Evolutionary conservation across 2,797 vertebrate genomes (phyloP).

Genomic region (Microctenopoma stevenorrisi): DNA sequence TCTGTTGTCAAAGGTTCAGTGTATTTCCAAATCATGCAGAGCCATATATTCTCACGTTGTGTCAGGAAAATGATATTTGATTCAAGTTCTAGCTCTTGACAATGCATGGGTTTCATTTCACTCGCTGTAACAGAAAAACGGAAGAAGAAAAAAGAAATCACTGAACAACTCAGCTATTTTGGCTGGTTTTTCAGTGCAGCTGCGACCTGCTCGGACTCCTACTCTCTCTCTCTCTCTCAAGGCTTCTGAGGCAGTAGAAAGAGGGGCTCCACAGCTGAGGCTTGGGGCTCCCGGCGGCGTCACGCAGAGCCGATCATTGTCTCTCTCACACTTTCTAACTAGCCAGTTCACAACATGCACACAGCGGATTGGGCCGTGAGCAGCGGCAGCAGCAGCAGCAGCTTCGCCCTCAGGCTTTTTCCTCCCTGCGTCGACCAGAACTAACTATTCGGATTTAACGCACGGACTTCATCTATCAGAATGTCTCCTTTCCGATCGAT

Average conservation of each 20-base stretch:
- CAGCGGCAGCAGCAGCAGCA: constrained; percentile 57
- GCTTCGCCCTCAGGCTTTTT: constrained; percentile 56
- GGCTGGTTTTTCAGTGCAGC: constrained; percentile 30
- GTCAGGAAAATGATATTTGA: not conserved
- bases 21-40: not conserved
- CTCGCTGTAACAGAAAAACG: not conserved
- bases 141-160: not conserved
- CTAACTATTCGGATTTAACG: constrained; percentile 60
- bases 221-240: constrained; percentile 1
- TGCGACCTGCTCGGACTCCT: constrained; percentile 10
- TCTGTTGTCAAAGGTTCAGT: not conserved
- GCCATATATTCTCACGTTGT: too few relatives aligned
- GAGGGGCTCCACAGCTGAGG: constrained; percentile 45
- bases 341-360: constrained; percentile 79
- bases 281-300: constrained; percentile 73
- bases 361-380: constrained; percentile 66
- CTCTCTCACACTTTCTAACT: constrained; percentile 85
- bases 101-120: constrained; percentile 5
- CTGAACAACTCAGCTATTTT: not conserved
- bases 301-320: constrained; percentile 82
- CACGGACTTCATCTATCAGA: constrained; percentile 57
- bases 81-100: constrained; percentile 5
- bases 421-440: constrained; percentile 58
- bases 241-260: constrained; percentile 5
- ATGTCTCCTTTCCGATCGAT: constrained; percentile 59